Evolutionary conservation across 2,888 invertebrate species (phyloP).

Genomic region (Gnatocerus cornutus): DNA sequence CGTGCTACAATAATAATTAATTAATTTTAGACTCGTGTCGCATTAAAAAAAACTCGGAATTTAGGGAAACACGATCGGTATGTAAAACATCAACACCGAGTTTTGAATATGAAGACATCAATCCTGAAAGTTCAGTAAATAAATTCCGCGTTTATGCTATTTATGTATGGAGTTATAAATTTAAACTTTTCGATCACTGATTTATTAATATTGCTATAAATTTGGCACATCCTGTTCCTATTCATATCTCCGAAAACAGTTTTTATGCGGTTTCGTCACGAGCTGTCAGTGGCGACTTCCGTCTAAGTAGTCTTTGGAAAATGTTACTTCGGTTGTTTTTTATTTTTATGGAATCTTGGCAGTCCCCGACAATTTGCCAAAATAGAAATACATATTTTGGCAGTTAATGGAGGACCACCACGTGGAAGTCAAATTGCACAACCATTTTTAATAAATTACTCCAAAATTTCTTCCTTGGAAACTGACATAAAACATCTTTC

Average conservation of each 20-base stretch:
- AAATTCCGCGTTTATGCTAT: conserved; percentile 5
- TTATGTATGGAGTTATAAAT: conserved; percentile 35
- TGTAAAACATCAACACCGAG: conserved; percentile 18
- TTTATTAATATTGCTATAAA: conserved; percentile 40
- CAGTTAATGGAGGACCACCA: neutral
- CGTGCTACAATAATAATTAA: neutral
- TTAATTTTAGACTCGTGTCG: neutral
- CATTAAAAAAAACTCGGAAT: neutral
- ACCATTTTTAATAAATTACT: conserved; percentile 10
- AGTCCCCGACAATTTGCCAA: conserved; percentile 13
- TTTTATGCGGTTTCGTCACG: conserved; percentile 3
- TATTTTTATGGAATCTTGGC: conserved; percentile 29
- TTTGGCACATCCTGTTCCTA: conserved; percentile 45
- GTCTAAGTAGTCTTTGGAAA: conserved; percentile 3
- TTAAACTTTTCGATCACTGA: conserved; percentile 30
- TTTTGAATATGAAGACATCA: conserved; percentile 16
- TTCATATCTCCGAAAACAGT: conserved; percentile 14
- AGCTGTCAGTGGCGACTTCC: conserved; percentile 8
- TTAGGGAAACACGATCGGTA: conserved; percentile 13
- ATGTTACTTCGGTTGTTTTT: conserved; percentile 18
- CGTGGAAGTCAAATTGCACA: conserved; percentile 15
- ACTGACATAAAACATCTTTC: conserved; percentile 7
- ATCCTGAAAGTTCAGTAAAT: conserved; percentile 23
- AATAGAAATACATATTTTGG: conserved; percentile 16
- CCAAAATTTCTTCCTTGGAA: neutral